phyloP scores from a whole-genome alignment of 1,140 invertebrate genomes.

The Watersipora subatra region DNA sequence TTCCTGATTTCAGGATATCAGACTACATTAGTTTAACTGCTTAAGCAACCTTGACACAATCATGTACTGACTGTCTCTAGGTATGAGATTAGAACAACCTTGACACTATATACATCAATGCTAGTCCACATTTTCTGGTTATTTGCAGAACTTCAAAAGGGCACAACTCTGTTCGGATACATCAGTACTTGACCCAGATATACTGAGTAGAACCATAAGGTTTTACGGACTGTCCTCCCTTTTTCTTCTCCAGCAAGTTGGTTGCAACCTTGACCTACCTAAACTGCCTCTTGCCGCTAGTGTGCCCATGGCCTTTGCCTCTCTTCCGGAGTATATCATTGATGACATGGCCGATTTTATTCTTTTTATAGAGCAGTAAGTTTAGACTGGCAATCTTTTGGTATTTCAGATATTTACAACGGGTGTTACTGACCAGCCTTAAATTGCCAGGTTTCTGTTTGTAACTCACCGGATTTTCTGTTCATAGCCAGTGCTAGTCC shows the following conservation, averaged over 20 bases:
- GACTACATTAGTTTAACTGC: too few relatives aligned
- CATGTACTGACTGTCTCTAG: too few relatives aligned
- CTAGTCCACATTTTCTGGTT: too few relatives aligned
- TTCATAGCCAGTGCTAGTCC: neutral
- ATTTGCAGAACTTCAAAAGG: constrained; percentile 42
- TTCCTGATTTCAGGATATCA: too few relatives aligned
- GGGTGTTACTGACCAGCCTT: too few relatives aligned
- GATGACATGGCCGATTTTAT: constrained; percentile 92
- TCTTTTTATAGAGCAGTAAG: constrained; percentile 80
- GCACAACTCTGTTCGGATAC: constrained; percentile 73
- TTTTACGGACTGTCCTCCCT: constrained; percentile 77
- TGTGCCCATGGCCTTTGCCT: constrained; percentile 61
- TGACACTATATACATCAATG: too few relatives aligned
- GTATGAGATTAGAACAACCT: too few relatives aligned
- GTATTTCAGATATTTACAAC: too few relatives aligned
- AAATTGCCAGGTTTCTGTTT: neutral
- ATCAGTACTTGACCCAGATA: constrained; percentile 62
- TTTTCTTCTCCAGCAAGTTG: constrained; percentile 44
- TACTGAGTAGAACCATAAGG: constrained; percentile 61
- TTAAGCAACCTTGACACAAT: too few relatives aligned
- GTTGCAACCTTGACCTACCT: neutral
- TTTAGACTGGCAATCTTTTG: constrained; percentile 24
- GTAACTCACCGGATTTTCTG: neutral
- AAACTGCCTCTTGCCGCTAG: constrained; percentile 46
- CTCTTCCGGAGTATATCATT: constrained; percentile 83